These are phyloP conservation scores for Festucalex cinctus DNA, from an alignment of 2,113 vertebrate genomes.

Conservation along the genomic window DNA sequence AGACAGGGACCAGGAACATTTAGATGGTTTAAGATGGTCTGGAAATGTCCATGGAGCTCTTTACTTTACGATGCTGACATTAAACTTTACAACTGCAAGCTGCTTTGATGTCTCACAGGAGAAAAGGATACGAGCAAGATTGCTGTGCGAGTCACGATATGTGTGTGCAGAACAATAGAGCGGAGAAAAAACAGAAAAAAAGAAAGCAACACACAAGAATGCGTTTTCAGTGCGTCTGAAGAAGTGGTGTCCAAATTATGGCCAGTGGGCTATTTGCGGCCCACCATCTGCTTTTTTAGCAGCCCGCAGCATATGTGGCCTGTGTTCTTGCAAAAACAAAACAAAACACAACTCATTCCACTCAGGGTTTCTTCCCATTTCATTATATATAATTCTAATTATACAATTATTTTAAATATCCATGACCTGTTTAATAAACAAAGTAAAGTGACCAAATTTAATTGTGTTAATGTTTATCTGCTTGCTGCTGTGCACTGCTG, in stretches of 20 bases:
- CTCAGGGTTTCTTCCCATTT: no score
- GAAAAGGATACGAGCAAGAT: conserved; percentile 13
- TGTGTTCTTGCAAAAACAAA: no score
- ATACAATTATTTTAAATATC: no score
- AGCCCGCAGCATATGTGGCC: no score
- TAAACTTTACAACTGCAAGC: conserved; percentile 26
- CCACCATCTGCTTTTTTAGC: neutral
- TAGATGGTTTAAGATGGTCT: neutral
- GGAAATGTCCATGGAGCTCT: neutral
- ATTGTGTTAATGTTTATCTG: no score
- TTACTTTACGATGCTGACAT: conserved; percentile 26
- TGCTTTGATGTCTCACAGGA: conserved; percentile 41
- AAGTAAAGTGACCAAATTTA: no score
- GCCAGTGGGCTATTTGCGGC: neutral
- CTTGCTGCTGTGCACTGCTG: no score
- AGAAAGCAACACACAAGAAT: neutral
- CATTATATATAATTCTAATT: no score
- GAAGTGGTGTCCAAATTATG: neutral
- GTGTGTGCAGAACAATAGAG: neutral
- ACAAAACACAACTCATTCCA: no score
- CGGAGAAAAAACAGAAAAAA: neutral
- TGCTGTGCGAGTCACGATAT: neutral
- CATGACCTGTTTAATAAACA: no score
- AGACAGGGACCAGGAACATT: neutral
- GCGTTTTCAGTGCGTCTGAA: neutral